These are phyloP conservation scores for Philopedon plagiatum DNA, from an alignment of 2,888 invertebrate species.

Conservation along the genomic window DNA sequence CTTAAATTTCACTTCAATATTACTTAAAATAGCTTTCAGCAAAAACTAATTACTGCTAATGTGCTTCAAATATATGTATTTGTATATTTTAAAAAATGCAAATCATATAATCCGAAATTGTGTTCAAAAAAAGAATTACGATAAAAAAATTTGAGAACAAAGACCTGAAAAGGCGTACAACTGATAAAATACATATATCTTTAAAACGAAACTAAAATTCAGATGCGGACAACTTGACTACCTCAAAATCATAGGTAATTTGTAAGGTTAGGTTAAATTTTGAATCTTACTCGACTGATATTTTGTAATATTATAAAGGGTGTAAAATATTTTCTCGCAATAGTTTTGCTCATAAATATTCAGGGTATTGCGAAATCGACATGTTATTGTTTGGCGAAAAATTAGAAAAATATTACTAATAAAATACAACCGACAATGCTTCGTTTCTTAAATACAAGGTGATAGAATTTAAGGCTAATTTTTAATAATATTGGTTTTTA, in stretches of 20 bases:
- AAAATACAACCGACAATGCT: too few species aligned
- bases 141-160: not conserved
- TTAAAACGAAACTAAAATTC: slow-evolving; percentile 14
- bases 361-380: too few species aligned
- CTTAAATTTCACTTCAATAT: too few species aligned
- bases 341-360: too few species aligned
- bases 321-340: slow-evolving; percentile 6
- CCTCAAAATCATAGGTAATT: slow-evolving; percentile 46
- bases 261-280: slow-evolving; percentile 26
- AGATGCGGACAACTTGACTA: slow-evolving; percentile 40
- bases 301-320: not conserved
- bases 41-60: too few species aligned
- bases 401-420: too few species aligned
- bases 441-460: too few species aligned
- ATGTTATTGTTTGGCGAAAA: too few species aligned
- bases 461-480: too few species aligned
- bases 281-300: slow-evolving; percentile 28
- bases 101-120: not conserved
- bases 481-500: too few species aligned
- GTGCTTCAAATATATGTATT: too few species aligned
- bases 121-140: not conserved
- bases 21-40: too few species aligned
- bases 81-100: not conserved
- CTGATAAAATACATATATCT: slow-evolving; percentile 9
- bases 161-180: slow-evolving; percentile 26